These are phyloP conservation scores for Proterorhinus semilunaris DNA, from an alignment of 2,113 vertebrate species.

Conservation along the genomic window DNA sequence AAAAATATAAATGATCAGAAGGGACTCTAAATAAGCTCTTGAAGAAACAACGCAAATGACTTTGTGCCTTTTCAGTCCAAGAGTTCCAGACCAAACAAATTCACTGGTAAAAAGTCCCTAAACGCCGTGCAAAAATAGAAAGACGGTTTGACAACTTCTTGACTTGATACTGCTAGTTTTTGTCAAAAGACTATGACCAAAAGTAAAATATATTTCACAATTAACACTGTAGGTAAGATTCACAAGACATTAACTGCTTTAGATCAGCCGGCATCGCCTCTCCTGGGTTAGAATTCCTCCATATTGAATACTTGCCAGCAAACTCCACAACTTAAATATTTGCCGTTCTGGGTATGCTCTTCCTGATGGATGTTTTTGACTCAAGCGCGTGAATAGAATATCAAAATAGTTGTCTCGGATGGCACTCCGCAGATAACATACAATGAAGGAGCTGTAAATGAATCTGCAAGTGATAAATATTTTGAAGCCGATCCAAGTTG, in stretches of 20 bases:
- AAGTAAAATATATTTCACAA: too few relatives aligned
- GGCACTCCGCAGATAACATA: constrained; percentile 1
- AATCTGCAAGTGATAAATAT: constrained; percentile 34
- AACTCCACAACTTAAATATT: not conserved
- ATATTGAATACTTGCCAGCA: not conserved
- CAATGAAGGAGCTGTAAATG: constrained; percentile 27
- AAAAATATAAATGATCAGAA: too few relatives aligned
- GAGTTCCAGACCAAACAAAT: too few relatives aligned
- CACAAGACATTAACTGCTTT: not conserved
- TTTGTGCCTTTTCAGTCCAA: too few relatives aligned
- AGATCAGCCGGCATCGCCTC: not conserved
- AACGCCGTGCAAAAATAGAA: too few relatives aligned
- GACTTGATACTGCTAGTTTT: too few relatives aligned
- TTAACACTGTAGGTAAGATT: not conserved
- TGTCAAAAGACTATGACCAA: too few relatives aligned
- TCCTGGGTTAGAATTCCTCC: not conserved
- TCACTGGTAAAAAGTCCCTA: too few relatives aligned
- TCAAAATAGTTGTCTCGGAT: constrained; percentile 2
- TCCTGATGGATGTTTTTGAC: constrained; percentile 2
- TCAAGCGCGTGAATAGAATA: not conserved
- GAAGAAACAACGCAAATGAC: too few relatives aligned
- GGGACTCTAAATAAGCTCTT: too few relatives aligned
- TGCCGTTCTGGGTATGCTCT: not conserved
- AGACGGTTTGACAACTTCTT: too few relatives aligned
- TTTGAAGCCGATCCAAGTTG: constrained; percentile 36